Evolutionary conservation across 2,797 vertebrate genomes (phyloP), one percentile per base, ranked within the genome.

Genomic region (Naso thynnoides): DNA sequence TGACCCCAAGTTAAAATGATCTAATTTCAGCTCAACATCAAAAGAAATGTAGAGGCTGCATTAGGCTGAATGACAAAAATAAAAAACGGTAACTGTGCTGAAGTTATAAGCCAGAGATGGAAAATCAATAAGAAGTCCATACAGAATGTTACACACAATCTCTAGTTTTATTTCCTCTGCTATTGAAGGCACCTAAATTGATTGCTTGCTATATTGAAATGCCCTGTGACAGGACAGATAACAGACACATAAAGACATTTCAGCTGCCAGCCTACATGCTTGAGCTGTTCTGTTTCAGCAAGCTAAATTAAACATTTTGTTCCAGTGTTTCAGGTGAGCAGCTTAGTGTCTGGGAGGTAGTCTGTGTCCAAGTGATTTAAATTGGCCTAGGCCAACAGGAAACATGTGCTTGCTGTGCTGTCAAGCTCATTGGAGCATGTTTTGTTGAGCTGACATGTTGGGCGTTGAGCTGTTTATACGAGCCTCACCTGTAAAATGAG

Each of bases 101-200:
- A 47, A 26, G 57, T 48, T 15, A 69, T 18, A 23, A 47, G 26
- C 47, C 42, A 6, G 13, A 9, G 33, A 58, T 31, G 2, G 10
- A 29, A 80, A 82, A 80, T 79, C 58, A 66, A 64, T 55, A 41
- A 27, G 29, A 74, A 45, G 21, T 33, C 67, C 26, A 81, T 18
- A 23, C 21, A 58, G 44, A 75, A 69, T 39, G 54, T 18, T 23
- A 24, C 24, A 73, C n/a, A 64, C 47, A 64, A 14, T 49, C 15
- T 75, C 26, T 9, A 19, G 13, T 70, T 70, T 44, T 29, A 48
- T 38, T 72, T 48, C 14, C 44, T 41, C 19, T 38, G 18, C 27
- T 33, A 48, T n/a, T 65, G 18, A 50, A 45, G 66, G 31, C 54
- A 60, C 31, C 59, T 70, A 58, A 49, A 54, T 21, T 53, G 62